These are phyloP conservation scores for Proales similis DNA, from an alignment of 1,140 invertebrate species.

Conservation along the genomic window DNA sequence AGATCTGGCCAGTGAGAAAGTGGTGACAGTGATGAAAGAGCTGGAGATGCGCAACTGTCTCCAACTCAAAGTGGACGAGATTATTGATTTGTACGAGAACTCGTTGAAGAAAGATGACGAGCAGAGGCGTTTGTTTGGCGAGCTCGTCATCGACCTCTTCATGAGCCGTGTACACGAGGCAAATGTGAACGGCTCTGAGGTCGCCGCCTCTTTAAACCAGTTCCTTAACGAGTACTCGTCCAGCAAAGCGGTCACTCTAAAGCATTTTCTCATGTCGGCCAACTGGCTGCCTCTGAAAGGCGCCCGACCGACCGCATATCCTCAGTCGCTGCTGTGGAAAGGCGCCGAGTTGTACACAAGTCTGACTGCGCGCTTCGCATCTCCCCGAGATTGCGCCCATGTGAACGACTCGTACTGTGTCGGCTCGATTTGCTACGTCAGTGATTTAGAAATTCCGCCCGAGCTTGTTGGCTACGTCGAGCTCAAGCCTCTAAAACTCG, in stretches of 20 bases:
- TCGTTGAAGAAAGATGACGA: constrained; percentile 8
- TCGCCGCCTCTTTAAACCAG: background rate
- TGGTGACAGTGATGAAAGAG: constrained; percentile 15
- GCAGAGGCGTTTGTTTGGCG: constrained; percentile 3
- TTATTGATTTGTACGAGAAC: constrained; percentile 32
- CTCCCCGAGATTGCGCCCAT: constrained; percentile 25
- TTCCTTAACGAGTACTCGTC: constrained; percentile 17
- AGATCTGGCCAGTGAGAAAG: constrained; percentile 11
- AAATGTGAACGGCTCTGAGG: too few species aligned
- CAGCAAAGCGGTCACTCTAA: constrained; percentile 23
- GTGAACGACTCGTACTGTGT: constrained; percentile 4
- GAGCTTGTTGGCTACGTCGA: constrained; percentile 5
- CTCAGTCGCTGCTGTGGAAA: constrained; percentile 20
- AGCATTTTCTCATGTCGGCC: constrained; percentile 7
- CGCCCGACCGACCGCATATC: constrained; percentile 15
- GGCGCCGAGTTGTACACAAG: background rate
- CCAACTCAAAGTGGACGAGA: constrained; percentile 29
- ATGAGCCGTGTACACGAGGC: constrained; percentile 1
- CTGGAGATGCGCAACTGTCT: constrained; percentile 15
- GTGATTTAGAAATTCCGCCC: constrained; percentile 25
- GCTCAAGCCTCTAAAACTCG: constrained; percentile 16
- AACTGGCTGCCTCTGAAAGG: constrained; percentile 29
- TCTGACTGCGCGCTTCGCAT: too few species aligned
- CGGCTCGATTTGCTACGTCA: constrained; percentile 16
- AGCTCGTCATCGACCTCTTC: constrained; percentile 17